A percentile compares a stretch with the other conserved stretches of the same genome.
phyloP scores from a whole-genome alignment of 2,888 invertebrate genomes.

The Diadromus collaris region DNA sequence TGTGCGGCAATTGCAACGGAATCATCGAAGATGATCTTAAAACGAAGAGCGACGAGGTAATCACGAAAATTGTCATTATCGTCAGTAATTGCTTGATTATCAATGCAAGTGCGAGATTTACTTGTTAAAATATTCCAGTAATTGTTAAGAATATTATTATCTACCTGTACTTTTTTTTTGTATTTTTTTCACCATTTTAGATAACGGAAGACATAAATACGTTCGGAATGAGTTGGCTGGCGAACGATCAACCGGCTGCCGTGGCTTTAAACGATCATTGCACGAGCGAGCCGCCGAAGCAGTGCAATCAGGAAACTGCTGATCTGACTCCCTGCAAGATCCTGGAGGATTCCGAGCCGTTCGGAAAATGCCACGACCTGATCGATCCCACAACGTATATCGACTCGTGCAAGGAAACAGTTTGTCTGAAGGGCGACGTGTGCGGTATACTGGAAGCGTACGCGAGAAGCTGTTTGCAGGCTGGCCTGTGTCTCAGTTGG shows the following conservation, averaged over 20 bases:
- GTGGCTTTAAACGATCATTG: conserved; percentile 75
- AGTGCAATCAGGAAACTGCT: conserved; percentile 81
- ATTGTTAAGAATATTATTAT: background rate
- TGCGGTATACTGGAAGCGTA: conserved; percentile 88
- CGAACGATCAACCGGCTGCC: conserved; percentile 59
- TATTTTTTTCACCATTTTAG: conserved; percentile 66
- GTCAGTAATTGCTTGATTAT: too few species aligned
- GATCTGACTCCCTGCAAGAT: conserved; percentile 86
- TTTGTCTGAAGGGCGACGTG: conserved; percentile 83
- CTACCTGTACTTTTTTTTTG: background rate
- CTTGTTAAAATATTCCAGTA: background rate
- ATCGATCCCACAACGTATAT: conserved; percentile 87
- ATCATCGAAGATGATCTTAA: conserved; percentile 83
- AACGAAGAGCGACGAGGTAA: conserved; percentile 80
- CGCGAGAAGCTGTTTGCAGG: conserved; percentile 86
- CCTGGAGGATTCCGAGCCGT: conserved; percentile 82
- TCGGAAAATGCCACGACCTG: conserved; percentile 87
- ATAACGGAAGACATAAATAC: conserved; percentile 81
- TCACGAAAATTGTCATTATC: background rate
- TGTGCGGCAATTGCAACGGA: conserved; percentile 90
- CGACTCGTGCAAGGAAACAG: conserved; percentile 86
- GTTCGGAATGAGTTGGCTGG: conserved; percentile 83
- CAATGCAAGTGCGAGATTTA: background rate
- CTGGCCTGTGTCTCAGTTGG: conserved; percentile 90
- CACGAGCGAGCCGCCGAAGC: conserved; percentile 72